Conservation (phyloP, 2,113 vertebrate species). For the Sinosuthora webbiana region DNA sequence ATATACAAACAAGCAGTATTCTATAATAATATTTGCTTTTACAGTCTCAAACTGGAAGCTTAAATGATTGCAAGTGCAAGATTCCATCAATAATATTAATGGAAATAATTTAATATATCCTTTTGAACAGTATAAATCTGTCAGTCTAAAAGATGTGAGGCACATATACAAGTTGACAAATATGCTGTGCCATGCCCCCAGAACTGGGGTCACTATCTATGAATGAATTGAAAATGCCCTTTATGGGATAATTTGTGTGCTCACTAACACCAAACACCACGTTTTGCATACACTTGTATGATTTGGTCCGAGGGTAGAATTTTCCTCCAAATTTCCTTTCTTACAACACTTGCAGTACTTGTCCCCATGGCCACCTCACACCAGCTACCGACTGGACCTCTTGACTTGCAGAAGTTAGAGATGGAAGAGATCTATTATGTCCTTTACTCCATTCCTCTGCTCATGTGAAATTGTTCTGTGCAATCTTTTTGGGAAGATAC, state of each 20-base stretch:
- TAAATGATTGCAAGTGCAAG: not conserved
- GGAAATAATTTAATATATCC: not conserved
- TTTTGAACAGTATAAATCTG: not conserved
- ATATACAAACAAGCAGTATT: not conserved
- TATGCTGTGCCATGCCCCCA: not conserved
- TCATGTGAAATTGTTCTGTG: conserved; percentile 61
- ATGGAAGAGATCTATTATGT: conserved; percentile 69
- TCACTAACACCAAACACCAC: not conserved
- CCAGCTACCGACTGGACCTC: conserved; percentile 1
- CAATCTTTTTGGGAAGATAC: conserved; percentile 50
- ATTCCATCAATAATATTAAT: not conserved
- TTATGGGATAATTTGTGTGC: not conserved
- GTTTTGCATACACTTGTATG: not conserved
- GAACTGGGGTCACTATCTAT: not conserved
- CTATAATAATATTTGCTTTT: not conserved
- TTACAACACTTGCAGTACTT: not conserved
- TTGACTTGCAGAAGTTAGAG: conserved; percentile 44
- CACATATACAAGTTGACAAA: not conserved
- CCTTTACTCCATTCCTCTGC: conserved; percentile 49
- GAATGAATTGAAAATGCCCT: not conserved
- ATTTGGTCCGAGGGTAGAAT: not conserved
- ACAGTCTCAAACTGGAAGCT: not conserved
- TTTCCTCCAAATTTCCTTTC: not conserved
- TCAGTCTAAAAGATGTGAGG: not conserved
- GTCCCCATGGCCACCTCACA: not conserved